phyloP scores from a whole-genome alignment of 1,140 invertebrate genomes.

The Cotesia glomerata region DNA sequence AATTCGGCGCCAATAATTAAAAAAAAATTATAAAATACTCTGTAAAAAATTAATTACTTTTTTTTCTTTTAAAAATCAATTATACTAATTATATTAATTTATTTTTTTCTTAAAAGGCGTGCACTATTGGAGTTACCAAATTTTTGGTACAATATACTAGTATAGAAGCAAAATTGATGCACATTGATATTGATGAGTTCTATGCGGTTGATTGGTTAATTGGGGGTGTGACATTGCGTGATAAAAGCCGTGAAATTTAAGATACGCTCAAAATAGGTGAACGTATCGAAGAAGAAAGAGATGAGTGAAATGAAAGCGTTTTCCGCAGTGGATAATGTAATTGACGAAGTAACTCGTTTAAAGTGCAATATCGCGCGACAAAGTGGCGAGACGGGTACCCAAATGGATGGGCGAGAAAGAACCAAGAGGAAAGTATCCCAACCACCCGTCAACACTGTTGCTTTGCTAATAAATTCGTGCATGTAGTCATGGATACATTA shows the following conservation, averaged over 20 bases:
- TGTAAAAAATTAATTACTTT: too few species aligned
- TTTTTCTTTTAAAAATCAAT: too few species aligned
- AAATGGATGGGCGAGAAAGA: constrained; percentile 38
- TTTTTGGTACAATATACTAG: too few species aligned
- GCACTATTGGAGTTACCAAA: too few species aligned
- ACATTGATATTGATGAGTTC: too few species aligned
- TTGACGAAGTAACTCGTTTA: constrained; percentile 57
- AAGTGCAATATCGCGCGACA: constrained; percentile 56
- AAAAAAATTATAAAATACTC: too few species aligned
- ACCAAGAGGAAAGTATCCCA: not conserved
- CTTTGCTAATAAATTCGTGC: constrained; percentile 3
- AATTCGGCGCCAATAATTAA: too few species aligned
- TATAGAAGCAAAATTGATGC: too few species aligned
- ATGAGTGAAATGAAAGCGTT: constrained; percentile 38
- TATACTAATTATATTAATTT: too few species aligned
- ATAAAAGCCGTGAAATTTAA: constrained; percentile 5
- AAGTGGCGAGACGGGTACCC: constrained; percentile 45
- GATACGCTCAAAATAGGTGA: not conserved
- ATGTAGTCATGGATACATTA: not conserved
- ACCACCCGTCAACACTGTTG: constrained; percentile 1
- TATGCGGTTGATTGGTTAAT: too few species aligned
- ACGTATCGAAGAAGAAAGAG: not conserved
- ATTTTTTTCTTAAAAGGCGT: too few species aligned
- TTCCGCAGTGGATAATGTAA: constrained; percentile 51
- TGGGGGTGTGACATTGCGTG: not conserved